Base-by-base conservation (phyloP, 2,888 invertebrate species). In the Cantharis rustica region DNA sequence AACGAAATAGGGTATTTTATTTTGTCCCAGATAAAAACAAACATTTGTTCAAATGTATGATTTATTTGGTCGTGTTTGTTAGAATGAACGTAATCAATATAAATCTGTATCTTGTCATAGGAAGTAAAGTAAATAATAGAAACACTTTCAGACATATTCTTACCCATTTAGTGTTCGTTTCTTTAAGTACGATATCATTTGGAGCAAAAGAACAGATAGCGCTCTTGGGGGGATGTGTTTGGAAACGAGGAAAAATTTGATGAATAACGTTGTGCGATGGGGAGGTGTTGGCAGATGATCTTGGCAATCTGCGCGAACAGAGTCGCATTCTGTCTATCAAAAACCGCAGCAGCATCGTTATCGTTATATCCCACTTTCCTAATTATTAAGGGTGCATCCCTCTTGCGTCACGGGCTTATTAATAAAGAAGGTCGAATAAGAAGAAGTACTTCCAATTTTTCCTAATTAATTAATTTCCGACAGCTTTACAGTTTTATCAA, bases 301-400 rank as follows among this genome's bases (percentile, higher is more conserved):
- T 81, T 80, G 79, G 82, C 83, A 83, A 83, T 83, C 83, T 83
- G 82, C 80, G 82, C 81, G 79, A 79, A 76, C 81, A 79, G 77
- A 76, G 79, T 17, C 80, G 75, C 79, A 80, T 77, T 77, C 82
- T 81, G 83, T 82, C 81, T 83, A 82, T 83, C 82, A 83, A 82
- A 76, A 80, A 79, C 78, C 76, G 71, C 79, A 79, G 75, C 75
- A 75, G 75, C 75, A 64, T 68, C 71, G 73, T 71, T 64, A 63
- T 64, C 20, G 61, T 23, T 63, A 68, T 69, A 63, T 74, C 79
- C 76, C 76, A 79, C 79, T 74, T 73, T 75, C 70, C 68, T 72
- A 78, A 78, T 76, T 76, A 72, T 72, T 72, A 74, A 47, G 79
- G 79, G 77, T 77, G 77, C 79, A 73, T 75, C 71, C 79, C 75